Conservation (phyloP, 2,113 vertebrate genomes). For the Falcunculus frontatus region DNA sequence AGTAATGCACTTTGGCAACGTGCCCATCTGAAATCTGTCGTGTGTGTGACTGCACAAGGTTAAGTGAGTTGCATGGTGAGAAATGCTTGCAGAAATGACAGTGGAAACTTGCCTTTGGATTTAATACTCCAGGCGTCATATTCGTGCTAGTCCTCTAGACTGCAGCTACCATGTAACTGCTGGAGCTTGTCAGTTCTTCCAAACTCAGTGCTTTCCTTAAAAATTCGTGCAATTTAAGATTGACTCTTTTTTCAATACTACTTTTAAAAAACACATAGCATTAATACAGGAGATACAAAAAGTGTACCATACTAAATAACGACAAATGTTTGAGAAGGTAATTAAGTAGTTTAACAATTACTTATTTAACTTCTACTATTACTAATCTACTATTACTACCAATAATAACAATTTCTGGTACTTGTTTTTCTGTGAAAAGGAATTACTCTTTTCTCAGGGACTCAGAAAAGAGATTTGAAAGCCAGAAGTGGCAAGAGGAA, state of each 20-base stretch:
- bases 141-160: neutral
- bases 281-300: neutral
- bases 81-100: neutral
- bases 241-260: neutral
- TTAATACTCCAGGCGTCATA: neutral
- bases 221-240: neutral
- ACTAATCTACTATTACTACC: no score
- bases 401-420: neutral
- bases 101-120: constrained; percentile 32
- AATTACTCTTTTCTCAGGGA: neutral
- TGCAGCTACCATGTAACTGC: neutral
- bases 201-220: neutral
- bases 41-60: neutral
- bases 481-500: neutral
- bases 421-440: neutral
- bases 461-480: neutral
- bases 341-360: no score
- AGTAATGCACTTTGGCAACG: neutral
- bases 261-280: neutral
- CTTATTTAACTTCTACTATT: no score
- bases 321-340: neutral
- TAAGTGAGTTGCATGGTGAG: neutral
- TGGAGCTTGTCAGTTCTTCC: neutral
- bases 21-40: neutral
- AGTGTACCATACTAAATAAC: neutral